Evolutionary conservation across 2,113 vertebrate genomes (phyloP).

Genomic region (Empidonax traillii): DNA sequence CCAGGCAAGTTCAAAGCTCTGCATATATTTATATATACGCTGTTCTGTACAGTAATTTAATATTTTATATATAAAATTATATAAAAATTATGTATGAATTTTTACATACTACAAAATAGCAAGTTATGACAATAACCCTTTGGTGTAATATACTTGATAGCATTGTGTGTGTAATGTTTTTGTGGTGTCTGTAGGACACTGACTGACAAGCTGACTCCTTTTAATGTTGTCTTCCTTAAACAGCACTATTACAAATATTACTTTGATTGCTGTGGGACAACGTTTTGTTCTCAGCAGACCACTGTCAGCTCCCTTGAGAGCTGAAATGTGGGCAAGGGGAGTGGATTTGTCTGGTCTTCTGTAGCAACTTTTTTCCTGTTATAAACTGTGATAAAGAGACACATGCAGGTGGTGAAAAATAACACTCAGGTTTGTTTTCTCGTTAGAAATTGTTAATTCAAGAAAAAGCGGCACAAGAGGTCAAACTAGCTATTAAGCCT

Average conservation of each 20-base stretch:
- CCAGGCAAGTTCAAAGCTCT: constrained; percentile 82
- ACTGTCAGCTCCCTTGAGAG: not conserved
- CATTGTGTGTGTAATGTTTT: not conserved
- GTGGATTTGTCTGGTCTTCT: not conserved
- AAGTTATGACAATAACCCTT: not conserved
- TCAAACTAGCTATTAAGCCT: constrained; percentile 94
- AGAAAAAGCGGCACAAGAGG: constrained; percentile 93
- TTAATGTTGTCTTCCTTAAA: not conserved
- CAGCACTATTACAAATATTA: accelerated
- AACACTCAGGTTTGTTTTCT: not conserved
- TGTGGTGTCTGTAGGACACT: not conserved
- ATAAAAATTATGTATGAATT: not conserved
- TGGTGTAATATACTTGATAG: not conserved
- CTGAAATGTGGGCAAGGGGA: not conserved
- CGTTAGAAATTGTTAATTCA: constrained; percentile 91
- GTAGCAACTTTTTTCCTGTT: not conserved
- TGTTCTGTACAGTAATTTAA: not conserved
- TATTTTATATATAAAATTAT: not conserved
- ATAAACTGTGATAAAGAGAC: not conserved
- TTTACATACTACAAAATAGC: not conserved
- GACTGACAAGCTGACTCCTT: not conserved
- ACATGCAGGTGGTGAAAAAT: not conserved
- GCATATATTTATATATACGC: not conserved
- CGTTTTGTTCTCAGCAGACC: not conserved
- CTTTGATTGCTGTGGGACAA: not conserved